Base-by-base conservation (phyloP, 2,797 vertebrate genomes). In the Hoplostethus mediterraneus region DNA sequence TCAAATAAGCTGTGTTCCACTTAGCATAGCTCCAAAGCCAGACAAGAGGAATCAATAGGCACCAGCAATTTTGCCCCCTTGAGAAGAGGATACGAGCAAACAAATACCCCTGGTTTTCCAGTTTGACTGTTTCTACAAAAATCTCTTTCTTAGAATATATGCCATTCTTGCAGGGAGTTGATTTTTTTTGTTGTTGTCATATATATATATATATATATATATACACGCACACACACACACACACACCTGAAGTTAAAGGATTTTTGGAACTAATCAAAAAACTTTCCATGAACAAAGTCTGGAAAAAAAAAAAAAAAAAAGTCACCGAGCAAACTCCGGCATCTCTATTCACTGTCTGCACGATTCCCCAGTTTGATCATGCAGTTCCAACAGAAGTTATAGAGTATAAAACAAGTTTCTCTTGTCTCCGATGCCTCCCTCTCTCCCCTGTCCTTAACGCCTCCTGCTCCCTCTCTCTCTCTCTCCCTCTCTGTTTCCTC, bases 1-100 rank as follows among this genome's bases (percentile, higher is more conserved):
- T 92, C 87, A 90, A 90, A 88, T 86, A 77, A 79, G 72, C 78
- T 14, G 77, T 72, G 81, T 85, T 92, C 73, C 80, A 86, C 84
- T 90, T 84, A 88, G 83, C 85, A 56, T 53, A 53, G 80, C 71
- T 63, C 56, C 81, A 65, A 80, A 88, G 78, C 65, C 64, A 75
- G 76, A 80, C 77, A 33, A 48, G 67, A 57, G 63, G 80, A 83
- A 87, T 89, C 85, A 85, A 86, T 79, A 71, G 71, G 68, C 61
- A 63, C 30, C 47, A 8, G 71, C 68, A 78, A 79, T 77, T 83
- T 85, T 62, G 66, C 75, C 82, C 84, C 82, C 78, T 85, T 77
- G 78, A 89, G 73, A 63, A 79, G 70, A 49, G 48, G 63, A 76
- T 42, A 63, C 5, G 60, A 82, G 86, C 78, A 86, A 91, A 92